Evolutionary conservation across 2,113 vertebrate genomes (phyloP).

Genomic region (Heptranchias perlo): DNA sequence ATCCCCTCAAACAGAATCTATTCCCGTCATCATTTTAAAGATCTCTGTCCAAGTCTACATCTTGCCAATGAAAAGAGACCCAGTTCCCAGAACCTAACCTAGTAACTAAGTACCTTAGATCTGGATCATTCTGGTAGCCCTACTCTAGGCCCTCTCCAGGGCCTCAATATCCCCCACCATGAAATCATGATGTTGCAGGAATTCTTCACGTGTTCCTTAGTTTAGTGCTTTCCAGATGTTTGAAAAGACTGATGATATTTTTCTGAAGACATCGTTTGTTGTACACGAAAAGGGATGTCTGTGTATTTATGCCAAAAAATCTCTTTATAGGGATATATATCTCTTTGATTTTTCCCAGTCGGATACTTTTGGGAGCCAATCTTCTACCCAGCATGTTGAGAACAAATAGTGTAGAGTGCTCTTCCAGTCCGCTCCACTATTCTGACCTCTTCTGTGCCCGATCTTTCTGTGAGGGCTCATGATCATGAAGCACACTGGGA

Average conservation of each 20-base stretch:
- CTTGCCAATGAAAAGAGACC: neutral
- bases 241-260: neutral
- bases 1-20: neutral
- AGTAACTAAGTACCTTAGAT: neutral
- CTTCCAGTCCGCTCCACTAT: neutral
- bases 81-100: neutral
- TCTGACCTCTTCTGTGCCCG: neutral
- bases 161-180: neutral
- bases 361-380: neutral
- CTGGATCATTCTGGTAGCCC: neutral
- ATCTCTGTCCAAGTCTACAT: no score
- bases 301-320: neutral
- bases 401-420: neutral
- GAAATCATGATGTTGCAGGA: neutral
- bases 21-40: neutral
- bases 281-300: neutral
- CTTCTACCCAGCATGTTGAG: neutral
- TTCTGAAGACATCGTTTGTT: neutral
- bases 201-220: neutral
- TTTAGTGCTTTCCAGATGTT: slow-evolving; percentile 29
- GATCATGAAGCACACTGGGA: neutral
- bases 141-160: neutral
- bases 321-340: neutral
- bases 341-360: neutral
- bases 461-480: neutral